Evolutionary conservation across 1,140 invertebrate species (phyloP), one percentile per base, ranked within the genome.

Genomic region (Arion vulgaris): DNA sequence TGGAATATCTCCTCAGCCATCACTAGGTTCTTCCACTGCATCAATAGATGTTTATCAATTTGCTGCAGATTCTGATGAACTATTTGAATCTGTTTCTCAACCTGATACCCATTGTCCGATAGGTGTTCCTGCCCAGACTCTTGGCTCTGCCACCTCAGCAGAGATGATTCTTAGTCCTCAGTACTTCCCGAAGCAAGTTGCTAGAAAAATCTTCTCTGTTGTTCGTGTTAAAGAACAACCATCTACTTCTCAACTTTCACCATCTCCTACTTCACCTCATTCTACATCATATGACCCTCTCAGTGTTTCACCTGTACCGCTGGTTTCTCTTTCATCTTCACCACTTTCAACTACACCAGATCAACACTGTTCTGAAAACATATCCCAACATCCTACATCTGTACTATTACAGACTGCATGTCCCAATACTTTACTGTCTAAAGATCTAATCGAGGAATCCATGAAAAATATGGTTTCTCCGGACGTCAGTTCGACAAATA

Each of bases 131-230:
- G n/a, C 28, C 51, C 51, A 57, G n/a, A 1, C 51, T 34, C 1
- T 36, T 7, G 28, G 80, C 28, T n/a, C 53, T 19, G 66, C 86
- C 26, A 88, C 88, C 17, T 85, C 88, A 57, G 85, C 81, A 9
- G 85, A 89, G 69, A 76, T 90, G 2, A 72, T 91, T 15, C 80
- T 90, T 17, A 89, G 88, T 83, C 90, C 89, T 17, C 90, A 91
- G 82, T 91, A 89, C 71, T 86, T 83, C 80, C 84, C 82, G 23
- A 85, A 84, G 41, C 87, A 85, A 4, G 88, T 87, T 83, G 89
- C 89, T 53, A 88, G 89, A 80, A 90, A 91, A 81, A 87, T 90
- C 53, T 90, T 91, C 74, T 89, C 89, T 57, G 90, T 91, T 17
- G 89, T 86, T 45, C 83, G 85, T 75, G 90, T 90, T 34, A 57